phyloP scores from a whole-genome alignment of 2,113 vertebrate species.

The Macrotis lagotis region DNA sequence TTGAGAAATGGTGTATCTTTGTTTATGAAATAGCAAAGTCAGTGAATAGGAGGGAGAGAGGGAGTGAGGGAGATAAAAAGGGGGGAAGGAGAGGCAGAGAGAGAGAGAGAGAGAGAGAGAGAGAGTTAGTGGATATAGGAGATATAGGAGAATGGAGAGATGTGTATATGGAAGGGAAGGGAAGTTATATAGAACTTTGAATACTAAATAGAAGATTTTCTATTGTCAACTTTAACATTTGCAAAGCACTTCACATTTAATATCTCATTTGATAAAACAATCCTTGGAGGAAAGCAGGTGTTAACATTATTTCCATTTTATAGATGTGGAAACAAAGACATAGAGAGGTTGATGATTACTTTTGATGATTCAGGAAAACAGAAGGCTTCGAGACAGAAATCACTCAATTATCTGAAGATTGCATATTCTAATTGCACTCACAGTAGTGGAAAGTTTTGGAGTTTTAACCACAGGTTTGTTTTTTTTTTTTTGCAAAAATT shows the following conservation, averaged over 20 bases:
- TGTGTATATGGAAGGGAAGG: background rate
- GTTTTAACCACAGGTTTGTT: constrained; percentile 33
- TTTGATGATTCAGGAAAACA: constrained; percentile 22
- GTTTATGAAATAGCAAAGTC: background rate
- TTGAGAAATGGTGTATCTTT: background rate
- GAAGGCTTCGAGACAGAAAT: constrained; percentile 42
- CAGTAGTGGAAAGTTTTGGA: constrained; percentile 28
- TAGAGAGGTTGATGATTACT: background rate
- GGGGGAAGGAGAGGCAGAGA: too few species aligned
- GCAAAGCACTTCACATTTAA: background rate
- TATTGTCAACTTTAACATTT: background rate
- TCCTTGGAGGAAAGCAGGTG: background rate
- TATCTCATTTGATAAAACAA: background rate
- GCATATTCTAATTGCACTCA: constrained; percentile 37
- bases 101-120: too few species aligned
- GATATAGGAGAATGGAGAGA: background rate
- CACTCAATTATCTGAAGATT: constrained; percentile 64
- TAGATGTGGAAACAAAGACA: background rate
- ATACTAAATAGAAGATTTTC: background rate
- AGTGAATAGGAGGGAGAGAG: too few species aligned
- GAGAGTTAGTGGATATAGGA: background rate
- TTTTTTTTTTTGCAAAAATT: constrained; percentile 14
- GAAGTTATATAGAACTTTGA: background rate
- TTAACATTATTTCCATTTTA: background rate
- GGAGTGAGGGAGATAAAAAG: too few species aligned